A percentile compares a stretch with the other conserved stretches of the same genome.
Conservation (phyloP, 2,113 vertebrate genomes). For the Lasiurus borealis region DNA sequence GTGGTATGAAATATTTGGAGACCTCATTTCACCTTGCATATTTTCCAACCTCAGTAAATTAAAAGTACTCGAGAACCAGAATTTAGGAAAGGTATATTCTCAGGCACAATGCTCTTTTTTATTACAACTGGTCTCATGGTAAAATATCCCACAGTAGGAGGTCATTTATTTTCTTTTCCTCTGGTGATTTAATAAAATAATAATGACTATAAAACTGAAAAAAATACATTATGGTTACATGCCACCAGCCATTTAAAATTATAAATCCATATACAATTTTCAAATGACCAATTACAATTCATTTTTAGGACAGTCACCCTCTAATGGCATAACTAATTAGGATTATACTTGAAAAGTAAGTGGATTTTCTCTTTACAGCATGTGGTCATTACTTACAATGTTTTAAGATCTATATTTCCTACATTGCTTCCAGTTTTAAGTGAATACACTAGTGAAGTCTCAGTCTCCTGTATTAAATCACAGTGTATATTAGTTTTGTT, state of each 20-base stretch:
- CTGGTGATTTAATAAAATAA: slow-evolving; percentile 53
- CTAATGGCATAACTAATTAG: not conserved
- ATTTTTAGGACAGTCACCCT: not conserved
- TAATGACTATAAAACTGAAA: slow-evolving; percentile 54
- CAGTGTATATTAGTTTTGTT: not conserved
- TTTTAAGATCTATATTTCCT: slow-evolving; percentile 22
- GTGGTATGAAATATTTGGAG: not conserved
- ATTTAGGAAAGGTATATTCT: slow-evolving; percentile 29
- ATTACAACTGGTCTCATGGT: not conserved
- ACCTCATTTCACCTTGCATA: slow-evolving; percentile 17
- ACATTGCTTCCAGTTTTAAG: slow-evolving; percentile 24
- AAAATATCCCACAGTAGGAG: slow-evolving; percentile 44
- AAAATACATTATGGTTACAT: slow-evolving; percentile 32
- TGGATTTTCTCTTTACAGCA: slow-evolving; percentile 27
- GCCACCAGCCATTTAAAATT: slow-evolving; percentile 52
- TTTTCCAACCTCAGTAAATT: slow-evolving; percentile 19
- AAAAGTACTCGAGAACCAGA: slow-evolving; percentile 23
- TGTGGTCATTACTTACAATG: not conserved
- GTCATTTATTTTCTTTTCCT: slow-evolving; percentile 56
- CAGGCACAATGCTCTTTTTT: slow-evolving; percentile 8
- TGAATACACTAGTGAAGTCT: not conserved
- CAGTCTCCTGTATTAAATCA: not conserved
- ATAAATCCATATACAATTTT: slow-evolving; percentile 15
- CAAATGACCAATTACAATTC: slow-evolving; percentile 16
- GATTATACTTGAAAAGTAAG: slow-evolving; percentile 42